Percentiles rank a stretch among this genome's conserved stretches.
Evolutionary conservation across 2,888 invertebrate species (phyloP).

Genomic region (Polyommatus icarus): DNA sequence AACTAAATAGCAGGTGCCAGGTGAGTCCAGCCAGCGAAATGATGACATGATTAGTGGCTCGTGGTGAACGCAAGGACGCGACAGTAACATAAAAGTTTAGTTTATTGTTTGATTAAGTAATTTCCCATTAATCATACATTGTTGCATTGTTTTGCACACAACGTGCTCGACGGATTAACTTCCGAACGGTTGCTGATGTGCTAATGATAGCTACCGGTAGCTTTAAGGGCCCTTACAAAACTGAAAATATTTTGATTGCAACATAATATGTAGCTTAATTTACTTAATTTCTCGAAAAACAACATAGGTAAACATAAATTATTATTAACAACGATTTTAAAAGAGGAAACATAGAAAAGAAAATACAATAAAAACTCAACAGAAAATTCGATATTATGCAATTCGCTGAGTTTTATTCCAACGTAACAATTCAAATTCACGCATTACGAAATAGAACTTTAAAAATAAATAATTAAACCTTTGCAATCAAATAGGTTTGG

Average conservation of each 20-base stretch:
- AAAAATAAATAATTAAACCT: conserved; percentile 3
- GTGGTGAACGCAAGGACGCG: conserved; percentile 74
- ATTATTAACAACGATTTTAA: background rate
- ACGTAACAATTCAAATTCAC: background rate
- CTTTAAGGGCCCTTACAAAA: background rate
- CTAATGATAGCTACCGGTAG: conserved; percentile 9
- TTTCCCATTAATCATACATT: conserved; percentile 43
- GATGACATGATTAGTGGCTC: conserved; percentile 55
- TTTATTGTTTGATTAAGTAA: conserved; percentile 44
- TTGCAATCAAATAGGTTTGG: conserved; percentile 33
- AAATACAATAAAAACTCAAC: background rate
- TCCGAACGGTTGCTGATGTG: conserved; percentile 7
- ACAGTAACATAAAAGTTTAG: conserved; percentile 41
- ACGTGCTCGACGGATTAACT: conserved; percentile 3
- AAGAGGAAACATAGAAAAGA: background rate
- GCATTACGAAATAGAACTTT: conserved; percentile 15
- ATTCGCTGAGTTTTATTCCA: background rate
- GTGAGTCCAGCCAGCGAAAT: conserved; percentile 70
- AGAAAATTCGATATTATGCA: background rate
- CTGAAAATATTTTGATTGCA: background rate
- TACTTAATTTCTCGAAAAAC: background rate
- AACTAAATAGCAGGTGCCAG: conserved; percentile 68
- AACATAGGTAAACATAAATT: background rate
- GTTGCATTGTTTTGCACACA: conserved; percentile 37
- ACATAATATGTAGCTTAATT: background rate